Base-by-base conservation (phyloP, 2,113 vertebrate genomes). In the Monopterus albus region DNA sequence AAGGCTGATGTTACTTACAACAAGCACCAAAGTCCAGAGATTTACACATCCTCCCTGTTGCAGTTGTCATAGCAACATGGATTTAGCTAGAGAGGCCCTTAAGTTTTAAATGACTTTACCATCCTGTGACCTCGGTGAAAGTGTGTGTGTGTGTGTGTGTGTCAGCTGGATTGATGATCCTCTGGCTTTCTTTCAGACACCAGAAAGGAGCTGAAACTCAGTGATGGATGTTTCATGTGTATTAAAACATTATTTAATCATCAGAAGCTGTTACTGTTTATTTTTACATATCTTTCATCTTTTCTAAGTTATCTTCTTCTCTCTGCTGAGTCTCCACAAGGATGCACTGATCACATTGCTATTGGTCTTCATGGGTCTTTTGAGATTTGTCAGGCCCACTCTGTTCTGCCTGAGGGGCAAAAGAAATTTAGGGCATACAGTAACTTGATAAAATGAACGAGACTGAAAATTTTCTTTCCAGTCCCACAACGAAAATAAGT, bases 41-140 rank as follows among this genome's bases (percentile, higher is more conserved):
- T 83, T 82, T 65, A 79, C 72, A 53, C 68, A 73, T 78, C 80
- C 57, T 71, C 52, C 63, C 58, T 58, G 75, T 62, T 75, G 64
- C 35, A 56, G 87, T 90, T 2, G 83, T 69, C 85, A 87, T 85
- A 38, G 88, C 74, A 89, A 90, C 87, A 36, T 60, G 33, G 78
- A 58, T 76, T 75, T 61, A 57, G 81, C 56, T 26, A 13, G 52
- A 56, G 46, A 62, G 46, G 56, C 52, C 18, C 39, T 76, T 50
- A 57, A 49, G 75, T 81, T 84, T 72, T 67, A 52, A 85, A 68
- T 62, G 66, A 84, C 73, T 81, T 84, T 82, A 51, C 70, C 75
- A 70, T 70, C 53, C 35, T 43, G 57, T 64, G 52, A 65, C 18
- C 28, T 35, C 1, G 13, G 26, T 61, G 63, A 58, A 3, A 35